Conservation (phyloP, 2,113 vertebrate species). For the Propithecus coquereli region DNA sequence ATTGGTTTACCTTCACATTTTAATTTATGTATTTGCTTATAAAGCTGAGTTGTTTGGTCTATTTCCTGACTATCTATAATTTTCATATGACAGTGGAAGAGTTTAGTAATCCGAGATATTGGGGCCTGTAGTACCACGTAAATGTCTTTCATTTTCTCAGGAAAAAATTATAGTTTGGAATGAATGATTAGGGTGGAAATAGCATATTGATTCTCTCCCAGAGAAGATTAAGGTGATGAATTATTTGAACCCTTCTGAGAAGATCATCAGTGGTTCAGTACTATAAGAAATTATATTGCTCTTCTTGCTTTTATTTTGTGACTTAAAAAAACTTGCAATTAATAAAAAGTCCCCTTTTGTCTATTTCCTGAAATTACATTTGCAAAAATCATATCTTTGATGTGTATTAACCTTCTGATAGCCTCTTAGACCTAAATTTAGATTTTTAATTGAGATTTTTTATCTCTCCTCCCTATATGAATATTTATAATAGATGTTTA, state of each 20-base stretch:
- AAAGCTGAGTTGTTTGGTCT: background rate
- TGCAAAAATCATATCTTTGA: background rate
- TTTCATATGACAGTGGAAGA: background rate
- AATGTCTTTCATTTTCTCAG: constrained; percentile 45
- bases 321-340: background rate
- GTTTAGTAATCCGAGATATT: background rate
- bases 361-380: background rate
- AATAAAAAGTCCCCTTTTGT: background rate
- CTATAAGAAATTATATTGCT: constrained; percentile 12
- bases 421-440: constrained; percentile 10
- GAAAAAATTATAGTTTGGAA: constrained; percentile 42
- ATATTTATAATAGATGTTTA: background rate
- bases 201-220: constrained; percentile 41
- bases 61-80: background rate
- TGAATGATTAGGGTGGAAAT: constrained; percentile 17
- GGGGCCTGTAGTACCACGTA: background rate
- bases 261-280: background rate
- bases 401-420: background rate
- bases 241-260: background rate
- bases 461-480: background rate
- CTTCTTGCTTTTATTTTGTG: background rate
- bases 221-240: constrained; percentile 41
- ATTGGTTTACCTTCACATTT: background rate
- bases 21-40: background rate
- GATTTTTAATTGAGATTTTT: constrained; percentile 35